Percentiles rank a stretch among this genome's conserved stretches.
Conservation (phyloP, 2,797 vertebrate species). For the Poecilia gillii region DNA sequence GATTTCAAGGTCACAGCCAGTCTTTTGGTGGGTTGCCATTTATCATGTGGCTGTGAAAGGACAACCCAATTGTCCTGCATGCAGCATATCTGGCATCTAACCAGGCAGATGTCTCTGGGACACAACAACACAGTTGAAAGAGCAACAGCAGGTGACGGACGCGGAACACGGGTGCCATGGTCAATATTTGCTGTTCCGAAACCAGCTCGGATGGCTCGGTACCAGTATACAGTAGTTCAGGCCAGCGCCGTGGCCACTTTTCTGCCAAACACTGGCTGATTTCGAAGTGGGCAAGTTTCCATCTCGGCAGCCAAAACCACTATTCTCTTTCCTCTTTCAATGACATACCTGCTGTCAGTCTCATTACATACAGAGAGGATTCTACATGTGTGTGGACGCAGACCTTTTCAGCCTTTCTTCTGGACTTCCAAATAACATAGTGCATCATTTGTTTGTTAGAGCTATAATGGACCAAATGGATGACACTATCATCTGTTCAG, state of each 20-base stretch:
- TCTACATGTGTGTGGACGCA: slow-evolving; percentile 30
- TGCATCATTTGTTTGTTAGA: slow-evolving; percentile 60
- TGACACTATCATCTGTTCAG: slow-evolving; percentile 62
- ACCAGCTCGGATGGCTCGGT: slow-evolving; percentile 61
- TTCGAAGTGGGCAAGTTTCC: slow-evolving; percentile 62
- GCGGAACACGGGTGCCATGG: slow-evolving; percentile 48
- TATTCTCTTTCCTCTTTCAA: slow-evolving; percentile 47
- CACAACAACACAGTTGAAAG: slow-evolving; percentile 62
- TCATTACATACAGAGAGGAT: slow-evolving; percentile 55
- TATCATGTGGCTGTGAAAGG: slow-evolving; percentile 77
- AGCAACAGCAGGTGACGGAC: slow-evolving; percentile 62
- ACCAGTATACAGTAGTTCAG: slow-evolving; percentile 63
- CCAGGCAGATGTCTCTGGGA: slow-evolving; percentile 72
- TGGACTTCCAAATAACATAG: slow-evolving; percentile 54
- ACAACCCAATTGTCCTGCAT: slow-evolving; percentile 68
- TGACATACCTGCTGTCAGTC: slow-evolving; percentile 61
- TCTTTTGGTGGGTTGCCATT: slow-evolving; percentile 75
- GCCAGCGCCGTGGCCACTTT: slow-evolving; percentile 47
- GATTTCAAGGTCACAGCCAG: slow-evolving; percentile 74
- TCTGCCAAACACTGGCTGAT: slow-evolving; percentile 66
- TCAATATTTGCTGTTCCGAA: slow-evolving; percentile 68
- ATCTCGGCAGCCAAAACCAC: slow-evolving; percentile 52
- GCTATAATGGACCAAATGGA: slow-evolving; percentile 67
- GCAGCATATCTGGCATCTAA: slow-evolving; percentile 68
- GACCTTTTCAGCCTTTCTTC: slow-evolving; percentile 38